A percentile compares a stretch with the other conserved stretches of the same genome.
Evolutionary conservation across 2,113 vertebrate species (phyloP).

Genomic region (Hydropotes inermis): DNA sequence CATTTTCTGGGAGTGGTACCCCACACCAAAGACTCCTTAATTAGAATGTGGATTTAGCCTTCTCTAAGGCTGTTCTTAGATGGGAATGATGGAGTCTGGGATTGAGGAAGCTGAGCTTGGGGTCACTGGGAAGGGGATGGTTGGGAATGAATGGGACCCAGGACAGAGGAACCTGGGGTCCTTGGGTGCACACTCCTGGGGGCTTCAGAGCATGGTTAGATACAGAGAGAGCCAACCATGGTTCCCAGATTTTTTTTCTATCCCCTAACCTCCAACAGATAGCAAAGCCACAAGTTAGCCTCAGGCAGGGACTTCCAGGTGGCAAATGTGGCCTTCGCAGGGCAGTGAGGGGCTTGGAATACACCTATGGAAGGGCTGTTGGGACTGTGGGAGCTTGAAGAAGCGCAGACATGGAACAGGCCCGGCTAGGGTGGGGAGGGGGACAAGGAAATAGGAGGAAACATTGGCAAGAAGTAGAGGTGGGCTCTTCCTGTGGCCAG

Average conservation of each 20-base stretch:
- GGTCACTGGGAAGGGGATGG: not conserved
- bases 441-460: not conserved
- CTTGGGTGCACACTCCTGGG: not conserved
- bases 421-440: not conserved
- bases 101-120: not conserved
- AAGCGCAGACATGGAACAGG: not conserved
- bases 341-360: not conserved
- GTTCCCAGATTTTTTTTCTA: not conserved
- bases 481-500: not conserved
- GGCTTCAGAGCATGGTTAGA: not conserved
- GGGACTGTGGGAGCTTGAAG: not conserved
- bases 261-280: not conserved
- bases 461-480: not conserved
- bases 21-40: not conserved
- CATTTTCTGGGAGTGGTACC: not conserved
- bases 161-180: not conserved
- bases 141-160: not conserved
- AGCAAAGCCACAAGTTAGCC: not conserved
- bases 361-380: not conserved
- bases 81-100: not conserved
- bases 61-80: not conserved
- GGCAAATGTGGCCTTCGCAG: not conserved
- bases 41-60: conserved; percentile 18
- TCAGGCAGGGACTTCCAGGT: not conserved
- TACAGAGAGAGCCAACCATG: not conserved